Conservation (phyloP, 2,888 invertebrate species). For the Spicauda simplicius region DNA sequence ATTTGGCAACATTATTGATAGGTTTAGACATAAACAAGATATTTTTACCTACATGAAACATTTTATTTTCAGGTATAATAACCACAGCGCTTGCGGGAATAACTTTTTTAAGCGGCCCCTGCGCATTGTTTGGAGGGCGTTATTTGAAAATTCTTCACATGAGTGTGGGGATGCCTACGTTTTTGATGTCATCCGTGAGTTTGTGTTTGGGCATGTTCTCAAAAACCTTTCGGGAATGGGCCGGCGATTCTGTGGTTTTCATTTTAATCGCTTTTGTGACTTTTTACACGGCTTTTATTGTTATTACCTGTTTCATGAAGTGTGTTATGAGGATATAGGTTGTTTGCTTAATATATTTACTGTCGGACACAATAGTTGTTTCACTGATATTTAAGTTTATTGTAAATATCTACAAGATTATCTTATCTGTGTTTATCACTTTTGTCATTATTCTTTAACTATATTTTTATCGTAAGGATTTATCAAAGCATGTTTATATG, state of each 20-base stretch:
- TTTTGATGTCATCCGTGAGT: conserved; percentile 54
- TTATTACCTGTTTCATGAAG: conserved; percentile 51
- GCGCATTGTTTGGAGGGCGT: conserved; percentile 40
- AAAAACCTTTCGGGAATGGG: conserved; percentile 50
- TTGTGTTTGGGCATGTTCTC: conserved; percentile 50
- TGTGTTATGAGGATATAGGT: conserved; percentile 49
- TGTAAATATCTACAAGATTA: no score
- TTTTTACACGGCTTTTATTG: conserved; percentile 54
- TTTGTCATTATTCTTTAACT: no score
- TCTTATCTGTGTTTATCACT: no score
- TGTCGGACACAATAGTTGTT: neutral
- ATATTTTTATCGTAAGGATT: no score
- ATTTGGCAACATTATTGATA: no score
- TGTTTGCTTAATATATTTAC: conserved; percentile 24
- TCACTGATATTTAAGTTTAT: neutral
- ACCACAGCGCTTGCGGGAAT: conserved; percentile 46
- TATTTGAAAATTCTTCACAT: conserved; percentile 49
- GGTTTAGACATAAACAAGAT: no score
- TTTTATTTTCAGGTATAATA: conserved; percentile 51
- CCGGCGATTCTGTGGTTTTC: conserved; percentile 40
- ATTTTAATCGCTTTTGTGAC: conserved; percentile 51
- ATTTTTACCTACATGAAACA: no score
- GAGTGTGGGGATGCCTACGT: conserved; percentile 54
- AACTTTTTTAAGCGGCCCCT: conserved; percentile 47
- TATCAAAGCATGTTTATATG: no score